Conservation (phyloP, 92 coral and sea anemone genomes). For the Parazoanthus darwini region DNA sequence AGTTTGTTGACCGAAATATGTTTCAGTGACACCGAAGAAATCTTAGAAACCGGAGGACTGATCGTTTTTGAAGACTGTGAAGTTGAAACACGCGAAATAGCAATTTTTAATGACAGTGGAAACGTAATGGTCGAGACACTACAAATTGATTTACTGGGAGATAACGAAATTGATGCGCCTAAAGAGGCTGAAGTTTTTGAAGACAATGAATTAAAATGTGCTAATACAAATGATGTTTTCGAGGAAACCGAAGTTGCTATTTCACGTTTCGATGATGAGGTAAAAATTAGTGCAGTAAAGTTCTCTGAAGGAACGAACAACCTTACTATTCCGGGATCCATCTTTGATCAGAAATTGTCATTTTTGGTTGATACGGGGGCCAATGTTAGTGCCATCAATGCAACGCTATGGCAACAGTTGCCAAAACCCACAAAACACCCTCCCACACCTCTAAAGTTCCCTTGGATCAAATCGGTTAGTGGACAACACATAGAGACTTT, state of each 20-base stretch:
- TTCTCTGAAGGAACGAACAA: constrained; percentile 1
- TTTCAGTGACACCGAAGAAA: background rate
- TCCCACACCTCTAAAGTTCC: background rate
- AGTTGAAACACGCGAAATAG: constrained; percentile 12
- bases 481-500: background rate
- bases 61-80: constrained; percentile 9
- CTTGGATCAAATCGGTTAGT: constrained; percentile 37
- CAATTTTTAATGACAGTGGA: background rate
- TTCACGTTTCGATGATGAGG: constrained; percentile 7
- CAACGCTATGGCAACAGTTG: constrained; percentile 46
- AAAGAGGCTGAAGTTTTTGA: constrained; percentile 16
- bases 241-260: background rate
- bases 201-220: background rate
- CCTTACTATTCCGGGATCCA: constrained; percentile 11
- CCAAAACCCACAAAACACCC: background rate
- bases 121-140: background rate
- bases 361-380: constrained; percentile 53
- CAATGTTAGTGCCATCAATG: constrained; percentile 42
- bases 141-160: constrained; percentile 16
- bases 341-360: background rate
- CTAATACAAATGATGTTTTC: no score
- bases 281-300: background rate
- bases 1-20: background rate
- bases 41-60: constrained; percentile 7
- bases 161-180: constrained; percentile 18